A percentile compares a stretch with the other conserved stretches of the same genome.
phyloP scores from a whole-genome alignment of 2,888 invertebrate species.

The Caenorhabditis uteleia region DNA sequence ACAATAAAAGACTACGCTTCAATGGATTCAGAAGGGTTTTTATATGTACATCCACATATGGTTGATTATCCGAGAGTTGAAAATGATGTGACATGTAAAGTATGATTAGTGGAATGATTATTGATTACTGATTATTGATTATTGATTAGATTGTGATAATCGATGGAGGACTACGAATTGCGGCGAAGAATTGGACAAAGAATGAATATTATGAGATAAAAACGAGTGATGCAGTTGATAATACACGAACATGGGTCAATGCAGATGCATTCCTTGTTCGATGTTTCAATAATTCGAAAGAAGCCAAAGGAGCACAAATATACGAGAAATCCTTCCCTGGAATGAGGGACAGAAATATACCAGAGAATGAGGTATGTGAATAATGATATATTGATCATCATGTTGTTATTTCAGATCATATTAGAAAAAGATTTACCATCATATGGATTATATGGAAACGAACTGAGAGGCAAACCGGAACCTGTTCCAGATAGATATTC shows the following conservation, averaged over 20 bases:
- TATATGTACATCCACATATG: slow-evolving; percentile 31
- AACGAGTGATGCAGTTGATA: slow-evolving; percentile 19
- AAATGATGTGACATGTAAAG: slow-evolving; percentile 16
- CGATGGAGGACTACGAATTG: slow-evolving; percentile 42
- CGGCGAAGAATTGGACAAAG: slow-evolving; percentile 15
- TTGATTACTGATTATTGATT: neutral
- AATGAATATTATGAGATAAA: slow-evolving; percentile 13
- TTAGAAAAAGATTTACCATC: slow-evolving; percentile 17
- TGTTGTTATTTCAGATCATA: slow-evolving; percentile 13
- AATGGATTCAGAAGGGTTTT: slow-evolving; percentile 36
- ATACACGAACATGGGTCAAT: slow-evolving; percentile 40
- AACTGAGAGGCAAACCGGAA: slow-evolving; percentile 3
- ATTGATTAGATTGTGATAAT: slow-evolving; percentile 18
- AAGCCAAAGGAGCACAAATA: slow-evolving; percentile 9
- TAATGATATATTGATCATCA: neutral
- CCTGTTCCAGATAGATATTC: slow-evolving; percentile 24
- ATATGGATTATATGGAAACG: slow-evolving; percentile 20
- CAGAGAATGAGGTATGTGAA: slow-evolving; percentile 20
- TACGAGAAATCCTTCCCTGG: slow-evolving; percentile 46
- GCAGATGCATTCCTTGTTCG: slow-evolving; percentile 39
- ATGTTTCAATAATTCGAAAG: slow-evolving; percentile 28
- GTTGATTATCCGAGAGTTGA: slow-evolving; percentile 25
- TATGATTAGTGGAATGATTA: slow-evolving; percentile 5
- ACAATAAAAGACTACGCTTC: slow-evolving; percentile 23
- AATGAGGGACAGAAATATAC: slow-evolving; percentile 30